A percentile compares a stretch with the other conserved stretches of the same genome.
These are phyloP conservation scores for Anolis carolinensis DNA, from an alignment of 2,113 vertebrate species.

Conservation along the genomic window DNA sequence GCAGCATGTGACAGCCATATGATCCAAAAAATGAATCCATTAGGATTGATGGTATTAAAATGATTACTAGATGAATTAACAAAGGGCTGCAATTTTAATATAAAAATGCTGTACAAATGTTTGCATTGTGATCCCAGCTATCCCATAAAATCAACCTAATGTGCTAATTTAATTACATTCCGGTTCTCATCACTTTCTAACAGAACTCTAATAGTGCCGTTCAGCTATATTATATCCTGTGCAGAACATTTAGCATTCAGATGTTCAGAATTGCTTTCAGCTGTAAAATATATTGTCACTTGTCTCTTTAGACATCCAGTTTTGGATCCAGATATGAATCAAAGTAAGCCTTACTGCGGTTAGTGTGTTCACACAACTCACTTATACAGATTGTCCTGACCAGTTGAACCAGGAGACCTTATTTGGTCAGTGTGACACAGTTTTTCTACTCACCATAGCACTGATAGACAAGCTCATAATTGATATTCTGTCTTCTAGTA, in stretches of 20 bases:
- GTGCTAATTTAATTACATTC: constrained; percentile 68
- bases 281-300: constrained; percentile 60
- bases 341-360: neutral
- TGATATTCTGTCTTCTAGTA: no score
- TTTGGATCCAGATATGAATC: constrained; percentile 54
- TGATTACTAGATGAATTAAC: constrained; percentile 65
- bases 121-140: constrained; percentile 59
- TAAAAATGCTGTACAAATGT: constrained; percentile 60
- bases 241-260: constrained; percentile 66
- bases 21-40: constrained; percentile 51
- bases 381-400: no score
- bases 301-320: constrained; percentile 60
- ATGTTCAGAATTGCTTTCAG: constrained; percentile 64
- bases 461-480: no score
- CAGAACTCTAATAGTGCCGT: constrained; percentile 61
- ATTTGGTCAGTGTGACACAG: no score
- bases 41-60: constrained; percentile 52
- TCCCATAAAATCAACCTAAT: constrained; percentile 67
- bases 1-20: constrained; percentile 34
- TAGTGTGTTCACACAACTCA: neutral
- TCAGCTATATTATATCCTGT: constrained; percentile 67
- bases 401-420: no score
- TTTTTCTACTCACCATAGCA: no score
- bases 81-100: constrained; percentile 29
- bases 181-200: constrained; percentile 65